phyloP scores from a whole-genome alignment of 2,113 vertebrate species.

The Oryzias celebensis region DNA sequence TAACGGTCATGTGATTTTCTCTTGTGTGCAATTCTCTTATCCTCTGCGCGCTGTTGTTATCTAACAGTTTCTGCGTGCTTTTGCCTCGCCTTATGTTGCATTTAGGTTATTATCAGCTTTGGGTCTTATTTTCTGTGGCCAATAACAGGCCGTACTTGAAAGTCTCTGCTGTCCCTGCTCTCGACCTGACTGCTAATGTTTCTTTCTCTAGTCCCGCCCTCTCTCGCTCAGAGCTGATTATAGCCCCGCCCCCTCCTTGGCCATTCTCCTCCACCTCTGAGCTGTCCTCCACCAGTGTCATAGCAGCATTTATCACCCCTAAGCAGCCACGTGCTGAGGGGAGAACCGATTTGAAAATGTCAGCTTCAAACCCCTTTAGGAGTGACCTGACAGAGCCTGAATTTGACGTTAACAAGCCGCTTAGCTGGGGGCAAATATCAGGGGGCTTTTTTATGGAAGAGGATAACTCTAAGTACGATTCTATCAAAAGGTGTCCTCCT shows the following conservation, averaged over 20 bases:
- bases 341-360: constrained; percentile 28
- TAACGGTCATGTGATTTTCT: too few species aligned
- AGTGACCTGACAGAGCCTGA: constrained; percentile 40
- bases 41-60: too few species aligned
- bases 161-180: not conserved
- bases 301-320: constrained; percentile 62
- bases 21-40: too few species aligned
- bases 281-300: constrained; percentile 51
- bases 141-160: constrained; percentile 9
- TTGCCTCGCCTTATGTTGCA: too few species aligned
- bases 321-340: constrained; percentile 34
- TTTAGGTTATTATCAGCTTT: too few species aligned
- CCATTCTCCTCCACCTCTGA: constrained; percentile 64
- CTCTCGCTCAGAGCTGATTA: constrained; percentile 58
- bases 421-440: constrained; percentile 35
- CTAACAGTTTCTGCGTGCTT: too few species aligned
- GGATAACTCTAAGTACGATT: constrained; percentile 60
- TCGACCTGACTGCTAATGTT: constrained; percentile 57
- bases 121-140: not conserved
- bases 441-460: constrained; percentile 61
- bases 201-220: constrained; percentile 69
- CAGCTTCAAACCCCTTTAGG: constrained; percentile 9
- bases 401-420: constrained; percentile 39
- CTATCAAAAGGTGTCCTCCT: constrained; percentile 67
- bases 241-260: constrained; percentile 74